Evolutionary conservation across 2,888 invertebrate genomes (phyloP).

Genomic region (Andrena bucephala): DNA sequence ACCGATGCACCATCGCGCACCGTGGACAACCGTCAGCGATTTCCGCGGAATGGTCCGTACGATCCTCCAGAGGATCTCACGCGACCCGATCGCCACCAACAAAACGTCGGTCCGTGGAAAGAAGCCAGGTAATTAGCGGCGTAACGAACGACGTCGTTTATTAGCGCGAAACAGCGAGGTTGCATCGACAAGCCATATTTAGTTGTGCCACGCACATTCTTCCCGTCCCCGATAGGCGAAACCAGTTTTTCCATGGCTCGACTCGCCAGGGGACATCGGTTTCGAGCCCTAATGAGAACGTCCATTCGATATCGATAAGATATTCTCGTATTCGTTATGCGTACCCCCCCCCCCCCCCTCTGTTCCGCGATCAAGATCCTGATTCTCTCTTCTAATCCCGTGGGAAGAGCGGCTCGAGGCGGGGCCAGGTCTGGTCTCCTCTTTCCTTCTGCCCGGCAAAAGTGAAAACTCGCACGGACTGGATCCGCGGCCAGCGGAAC

Average conservation of each 20-base stretch:
- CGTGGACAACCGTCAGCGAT: conserved; percentile 3
- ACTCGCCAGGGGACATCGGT: background rate
- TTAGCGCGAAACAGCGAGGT: conserved; percentile 47
- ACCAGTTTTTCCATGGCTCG: conserved; percentile 56
- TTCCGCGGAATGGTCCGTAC: conserved; percentile 18
- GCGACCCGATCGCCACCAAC: conserved; percentile 19
- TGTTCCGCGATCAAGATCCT: conserved; percentile 6
- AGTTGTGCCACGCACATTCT: conserved; percentile 54
- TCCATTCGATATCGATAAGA: conserved; percentile 56
- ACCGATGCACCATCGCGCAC: background rate
- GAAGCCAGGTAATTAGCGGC: conserved; percentile 52
- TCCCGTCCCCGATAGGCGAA: conserved; percentile 33
- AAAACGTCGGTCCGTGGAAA: conserved; percentile 9
- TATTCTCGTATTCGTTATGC: conserved; percentile 52
- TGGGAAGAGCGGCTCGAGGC: conserved; percentile 43
- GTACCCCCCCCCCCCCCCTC: background rate
- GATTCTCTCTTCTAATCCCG: conserved; percentile 37
- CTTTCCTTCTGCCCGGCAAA: conserved; percentile 12
- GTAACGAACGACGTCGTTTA: conserved; percentile 60
- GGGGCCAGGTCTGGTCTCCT: background rate
- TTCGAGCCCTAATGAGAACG: conserved; percentile 45
- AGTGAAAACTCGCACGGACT: conserved; percentile 51
- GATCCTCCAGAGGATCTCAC: conserved; percentile 42
- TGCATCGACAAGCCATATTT: conserved; percentile 57
- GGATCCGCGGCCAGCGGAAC: background rate